Percentiles rank a stretch among this genome's conserved stretches.
These are phyloP conservation scores for Drosophila maculinotata DNA, from an alignment of 2,888 invertebrate genomes.

Conservation along the genomic window DNA sequence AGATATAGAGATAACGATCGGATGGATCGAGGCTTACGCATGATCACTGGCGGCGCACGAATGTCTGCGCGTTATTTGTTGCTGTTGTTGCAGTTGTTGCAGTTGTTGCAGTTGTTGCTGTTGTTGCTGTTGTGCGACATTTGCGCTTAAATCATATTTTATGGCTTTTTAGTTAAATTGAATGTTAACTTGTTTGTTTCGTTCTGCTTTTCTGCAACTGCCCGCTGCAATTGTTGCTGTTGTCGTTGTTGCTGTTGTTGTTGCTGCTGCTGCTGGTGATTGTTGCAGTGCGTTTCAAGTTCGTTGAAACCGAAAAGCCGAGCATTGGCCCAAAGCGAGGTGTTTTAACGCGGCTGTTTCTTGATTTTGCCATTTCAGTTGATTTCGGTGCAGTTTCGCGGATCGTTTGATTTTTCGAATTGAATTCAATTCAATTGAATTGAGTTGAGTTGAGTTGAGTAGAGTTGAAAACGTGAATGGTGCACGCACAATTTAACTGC, in stretches of 20 bases:
- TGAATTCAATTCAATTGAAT: too few species aligned
- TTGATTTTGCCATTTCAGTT: conserved; percentile 56
- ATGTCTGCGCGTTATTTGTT: conserved; percentile 55
- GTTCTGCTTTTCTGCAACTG: conserved; percentile 73
- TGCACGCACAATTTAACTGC: conserved; percentile 66
- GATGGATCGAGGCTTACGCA: conserved; percentile 64
- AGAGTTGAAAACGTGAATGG: conserved; percentile 69
- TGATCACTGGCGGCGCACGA: conserved; percentile 63
- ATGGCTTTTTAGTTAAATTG: conserved; percentile 78
- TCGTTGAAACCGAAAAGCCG: conserved; percentile 46
- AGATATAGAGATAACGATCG: conserved; percentile 55
- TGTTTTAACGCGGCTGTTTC: conserved; percentile 9
- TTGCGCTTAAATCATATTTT: conserved; percentile 81
- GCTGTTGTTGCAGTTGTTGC: conserved; percentile 28
- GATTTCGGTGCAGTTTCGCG: conserved; percentile 46
- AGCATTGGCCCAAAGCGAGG: conserved; percentile 37
- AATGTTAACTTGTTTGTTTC: conserved; percentile 80
- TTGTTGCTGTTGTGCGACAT: conserved; percentile 60
- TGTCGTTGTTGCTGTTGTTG: conserved; percentile 24
- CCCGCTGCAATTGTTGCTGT: conserved; percentile 28
- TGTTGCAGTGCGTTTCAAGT: conserved; percentile 63
- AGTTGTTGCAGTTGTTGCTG: conserved; percentile 17
- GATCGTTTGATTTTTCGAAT: conserved; percentile 53
- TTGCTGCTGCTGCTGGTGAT: conserved; percentile 51
- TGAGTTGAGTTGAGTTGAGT: too few species aligned